Conservation (phyloP, 30 jellyfish, hydroid and myxozoan species). For the Pseudorhiza aurosa region DNA sequence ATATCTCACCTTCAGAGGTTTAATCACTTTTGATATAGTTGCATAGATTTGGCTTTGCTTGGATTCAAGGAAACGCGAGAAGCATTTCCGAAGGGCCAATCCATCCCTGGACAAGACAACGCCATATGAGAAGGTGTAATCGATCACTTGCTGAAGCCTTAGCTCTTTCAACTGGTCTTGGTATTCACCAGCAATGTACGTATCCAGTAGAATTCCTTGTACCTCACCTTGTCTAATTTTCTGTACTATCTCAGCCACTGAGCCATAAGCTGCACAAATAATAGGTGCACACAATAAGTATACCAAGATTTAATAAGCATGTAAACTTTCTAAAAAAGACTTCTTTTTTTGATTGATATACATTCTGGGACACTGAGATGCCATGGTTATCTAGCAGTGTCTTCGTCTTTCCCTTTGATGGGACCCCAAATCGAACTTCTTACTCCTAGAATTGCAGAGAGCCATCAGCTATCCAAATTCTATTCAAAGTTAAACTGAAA, state of each 20-base stretch:
- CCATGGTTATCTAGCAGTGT: no score
- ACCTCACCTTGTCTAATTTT: constrained; percentile 62
- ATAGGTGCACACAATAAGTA: no score
- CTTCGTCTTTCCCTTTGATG: no score
- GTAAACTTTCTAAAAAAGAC: no score
- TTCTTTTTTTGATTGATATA: no score
- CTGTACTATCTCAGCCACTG: constrained; percentile 84
- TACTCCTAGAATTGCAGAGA: no score
- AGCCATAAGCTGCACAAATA: constrained; percentile 62
- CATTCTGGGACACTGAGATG: no score
- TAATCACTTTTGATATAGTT: constrained; percentile 85
- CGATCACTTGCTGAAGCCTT: constrained; percentile 90
- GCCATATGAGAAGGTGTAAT: constrained; percentile 92
- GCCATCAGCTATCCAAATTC: no score
- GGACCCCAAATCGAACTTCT: no score
- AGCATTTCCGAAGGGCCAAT: constrained; percentile 59
- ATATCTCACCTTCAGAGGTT: constrained; percentile 93
- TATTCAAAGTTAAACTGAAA: no score
- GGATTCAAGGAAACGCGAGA: constrained; percentile 76
- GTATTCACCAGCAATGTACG: constrained; percentile 98
- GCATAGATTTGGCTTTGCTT: constrained; percentile 79
- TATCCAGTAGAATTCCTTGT: constrained; percentile 93
- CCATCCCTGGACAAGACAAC: constrained; percentile 97
- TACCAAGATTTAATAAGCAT: no score
- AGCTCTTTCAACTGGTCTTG: constrained; percentile 74